A percentile compares a stretch with the other conserved stretches of the same genome.
phyloP scores from a whole-genome alignment of 2,113 vertebrate genomes.

The Vidua macroura region DNA sequence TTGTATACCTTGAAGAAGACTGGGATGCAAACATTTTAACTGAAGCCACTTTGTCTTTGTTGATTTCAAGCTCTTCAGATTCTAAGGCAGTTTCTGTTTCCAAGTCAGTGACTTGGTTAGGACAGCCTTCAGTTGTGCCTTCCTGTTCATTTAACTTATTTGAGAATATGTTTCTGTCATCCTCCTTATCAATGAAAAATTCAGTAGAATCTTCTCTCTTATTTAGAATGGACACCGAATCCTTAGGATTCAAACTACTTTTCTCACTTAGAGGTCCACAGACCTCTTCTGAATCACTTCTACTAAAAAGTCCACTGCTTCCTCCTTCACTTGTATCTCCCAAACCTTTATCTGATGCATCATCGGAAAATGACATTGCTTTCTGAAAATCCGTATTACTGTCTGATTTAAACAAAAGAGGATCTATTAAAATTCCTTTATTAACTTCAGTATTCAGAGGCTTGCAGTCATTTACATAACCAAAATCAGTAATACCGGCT shows the following conservation, averaged over 20 bases:
- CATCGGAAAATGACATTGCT: slow-evolving; percentile 69
- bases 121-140: slow-evolving; percentile 57
- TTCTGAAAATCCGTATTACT: slow-evolving; percentile 73
- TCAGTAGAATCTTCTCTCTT: slow-evolving; percentile 64
- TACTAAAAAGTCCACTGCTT: slow-evolving; percentile 69
- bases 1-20: slow-evolving; percentile 70
- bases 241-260: slow-evolving; percentile 45
- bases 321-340: slow-evolving; percentile 75
- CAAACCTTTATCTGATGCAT: slow-evolving; percentile 73
- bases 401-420: slow-evolving; percentile 79
- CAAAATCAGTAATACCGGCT: slow-evolving; percentile 33
- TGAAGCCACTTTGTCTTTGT: slow-evolving; percentile 74
- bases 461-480: slow-evolving; percentile 61
- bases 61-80: slow-evolving; percentile 72
- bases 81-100: slow-evolving; percentile 67
- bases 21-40: slow-evolving; percentile 80
- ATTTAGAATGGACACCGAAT: slow-evolving; percentile 43
- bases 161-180: slow-evolving; percentile 59
- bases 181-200: slow-evolving; percentile 63
- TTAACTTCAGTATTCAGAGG: slow-evolving; percentile 70
- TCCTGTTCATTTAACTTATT: slow-evolving; percentile 53
- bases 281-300: slow-evolving; percentile 70
- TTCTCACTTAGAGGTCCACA: slow-evolving; percentile 61
- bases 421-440: slow-evolving; percentile 76
- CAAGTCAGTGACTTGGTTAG: slow-evolving; percentile 70